These are phyloP conservation scores for Hyles lineata DNA, from an alignment of 2,888 invertebrate genomes.

Conservation along the genomic window DNA sequence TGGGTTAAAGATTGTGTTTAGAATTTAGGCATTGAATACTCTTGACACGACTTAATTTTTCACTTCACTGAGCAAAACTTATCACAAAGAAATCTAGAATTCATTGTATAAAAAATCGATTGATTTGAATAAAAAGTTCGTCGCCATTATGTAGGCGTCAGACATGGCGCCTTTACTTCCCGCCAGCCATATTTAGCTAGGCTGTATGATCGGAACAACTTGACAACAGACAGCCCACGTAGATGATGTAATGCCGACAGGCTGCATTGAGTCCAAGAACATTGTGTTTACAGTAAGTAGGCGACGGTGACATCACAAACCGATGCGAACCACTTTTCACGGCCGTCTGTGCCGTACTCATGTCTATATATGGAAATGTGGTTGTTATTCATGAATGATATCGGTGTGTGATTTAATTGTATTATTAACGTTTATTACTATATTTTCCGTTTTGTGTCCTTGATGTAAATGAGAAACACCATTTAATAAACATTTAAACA, in stretches of 20 bases:
- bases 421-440: neutral
- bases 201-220: conserved; percentile 2
- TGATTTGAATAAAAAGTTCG: neutral
- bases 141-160: neutral
- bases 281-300: conserved; percentile 39
- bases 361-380: conserved; percentile 11
- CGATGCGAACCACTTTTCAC: conserved; percentile 41
- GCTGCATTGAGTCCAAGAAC: conserved; percentile 42
- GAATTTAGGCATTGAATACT: neutral
- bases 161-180: neutral
- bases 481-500: too few relatives aligned
- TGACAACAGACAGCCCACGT: conserved; percentile 31
- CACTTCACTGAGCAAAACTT: neutral
- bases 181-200: conserved; percentile 11
- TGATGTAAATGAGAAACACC: neutral
- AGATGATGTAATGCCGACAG: conserved; percentile 25
- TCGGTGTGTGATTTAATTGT: too few relatives aligned
- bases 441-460: neutral
- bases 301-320: conserved; percentile 54
- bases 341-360: conserved; percentile 35
- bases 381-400: conserved; percentile 3
- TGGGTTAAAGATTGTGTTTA: neutral
- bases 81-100: neutral
- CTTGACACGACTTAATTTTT: neutral
- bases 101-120: neutral